These are phyloP conservation scores for Maniola jurtina DNA, from an alignment of 1,140 invertebrate genomes.

Conservation along the genomic window DNA sequence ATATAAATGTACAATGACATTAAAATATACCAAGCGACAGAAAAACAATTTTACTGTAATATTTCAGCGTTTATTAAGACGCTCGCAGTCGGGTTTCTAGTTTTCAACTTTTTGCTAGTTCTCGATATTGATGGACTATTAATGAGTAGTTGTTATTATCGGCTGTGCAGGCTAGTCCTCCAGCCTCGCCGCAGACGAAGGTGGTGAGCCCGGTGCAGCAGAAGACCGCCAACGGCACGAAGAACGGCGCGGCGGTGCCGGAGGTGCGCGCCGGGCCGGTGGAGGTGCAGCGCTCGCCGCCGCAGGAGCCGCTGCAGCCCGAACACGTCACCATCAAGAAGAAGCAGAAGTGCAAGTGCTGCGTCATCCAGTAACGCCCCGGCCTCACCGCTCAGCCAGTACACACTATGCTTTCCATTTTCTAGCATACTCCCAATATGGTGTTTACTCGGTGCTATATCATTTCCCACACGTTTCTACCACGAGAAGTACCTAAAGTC, in stretches of 20 bases:
- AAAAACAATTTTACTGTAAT: too few relatives aligned
- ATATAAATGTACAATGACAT: too few relatives aligned
- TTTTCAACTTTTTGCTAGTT: too few relatives aligned
- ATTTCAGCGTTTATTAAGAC: too few relatives aligned
- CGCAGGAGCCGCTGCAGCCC: constrained; percentile 87
- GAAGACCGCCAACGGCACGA: constrained; percentile 70
- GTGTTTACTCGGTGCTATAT: constrained; percentile 70
- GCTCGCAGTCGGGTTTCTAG: too few relatives aligned
- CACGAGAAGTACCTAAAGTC: constrained; percentile 35
- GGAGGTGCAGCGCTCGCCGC: constrained; percentile 86
- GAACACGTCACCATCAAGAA: constrained; percentile 93
- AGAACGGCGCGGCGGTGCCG: constrained; percentile 62
- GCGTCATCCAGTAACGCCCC: constrained; percentile 88
- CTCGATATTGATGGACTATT: not conserved
- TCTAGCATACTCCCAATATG: constrained; percentile 43
- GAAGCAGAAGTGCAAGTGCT: constrained; percentile 94
- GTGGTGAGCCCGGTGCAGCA: constrained; percentile 53
- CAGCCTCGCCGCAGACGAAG: constrained; percentile 66
- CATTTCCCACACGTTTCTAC: constrained; percentile 48
- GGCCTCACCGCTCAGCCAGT: constrained; percentile 35
- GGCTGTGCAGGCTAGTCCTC: constrained; percentile 53
- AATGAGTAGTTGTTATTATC: too few relatives aligned
- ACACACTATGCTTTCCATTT: constrained; percentile 50
- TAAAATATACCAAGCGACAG: too few relatives aligned
- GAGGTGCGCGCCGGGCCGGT: constrained; percentile 76